Percentiles rank a stretch among this genome's conserved stretches.
Evolutionary conservation across 2,888 invertebrate species (phyloP).

Genomic region (Heliconius erato): DNA sequence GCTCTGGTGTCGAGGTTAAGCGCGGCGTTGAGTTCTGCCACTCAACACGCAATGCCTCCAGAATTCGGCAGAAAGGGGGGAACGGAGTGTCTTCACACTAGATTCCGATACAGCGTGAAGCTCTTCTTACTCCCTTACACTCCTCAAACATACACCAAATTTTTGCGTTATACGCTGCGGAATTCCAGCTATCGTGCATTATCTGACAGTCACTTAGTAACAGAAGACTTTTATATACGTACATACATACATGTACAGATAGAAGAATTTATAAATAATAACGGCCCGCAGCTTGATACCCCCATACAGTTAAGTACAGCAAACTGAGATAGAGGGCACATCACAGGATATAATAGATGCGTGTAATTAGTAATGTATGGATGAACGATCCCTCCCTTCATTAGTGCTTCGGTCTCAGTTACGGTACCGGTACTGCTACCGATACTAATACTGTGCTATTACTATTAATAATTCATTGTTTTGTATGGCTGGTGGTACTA

Average conservation of each 20-base stretch:
- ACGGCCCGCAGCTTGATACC: not conserved
- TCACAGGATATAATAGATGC: conserved; percentile 45
- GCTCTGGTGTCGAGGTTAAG: too few relatives aligned
- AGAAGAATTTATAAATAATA: not conserved
- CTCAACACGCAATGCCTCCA: too few relatives aligned
- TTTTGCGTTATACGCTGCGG: too few relatives aligned
- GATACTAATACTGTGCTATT: not conserved
- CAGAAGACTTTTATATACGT: too few relatives aligned
- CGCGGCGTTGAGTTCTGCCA: too few relatives aligned
- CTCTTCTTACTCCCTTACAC: too few relatives aligned
- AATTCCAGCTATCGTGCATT: too few relatives aligned
- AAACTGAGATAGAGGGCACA: conserved; percentile 32
- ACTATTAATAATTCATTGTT: conserved; percentile 6
- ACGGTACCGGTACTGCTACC: conserved; percentile 33
- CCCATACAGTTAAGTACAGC: conserved; percentile 19
- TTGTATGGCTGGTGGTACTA: not conserved
- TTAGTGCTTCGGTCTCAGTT: conserved; percentile 36
- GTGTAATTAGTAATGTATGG: conserved; percentile 50
- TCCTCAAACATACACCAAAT: not conserved
- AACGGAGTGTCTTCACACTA: too few relatives aligned
- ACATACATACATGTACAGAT: too few relatives aligned
- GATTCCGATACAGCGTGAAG: too few relatives aligned
- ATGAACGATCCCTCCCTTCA: conserved; percentile 47
- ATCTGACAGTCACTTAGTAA: not conserved
- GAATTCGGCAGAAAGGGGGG: too few relatives aligned